Percentiles rank a stretch among this genome's conserved stretches.
phyloP scores from a whole-genome alignment of 2,888 invertebrate species.

The Xanthia togata region DNA sequence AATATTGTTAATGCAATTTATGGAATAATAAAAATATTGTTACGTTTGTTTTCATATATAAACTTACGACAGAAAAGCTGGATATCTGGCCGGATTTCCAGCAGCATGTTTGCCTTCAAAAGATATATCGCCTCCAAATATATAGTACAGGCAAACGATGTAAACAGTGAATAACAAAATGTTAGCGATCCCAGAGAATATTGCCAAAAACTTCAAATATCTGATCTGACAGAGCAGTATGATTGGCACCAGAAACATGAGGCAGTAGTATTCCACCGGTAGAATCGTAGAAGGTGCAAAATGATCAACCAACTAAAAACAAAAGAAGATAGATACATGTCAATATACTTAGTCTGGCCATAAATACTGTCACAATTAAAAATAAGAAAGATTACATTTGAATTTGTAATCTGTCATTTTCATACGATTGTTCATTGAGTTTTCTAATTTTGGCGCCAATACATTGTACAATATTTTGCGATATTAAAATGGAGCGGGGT shows the following conservation, averaged over 20 bases:
- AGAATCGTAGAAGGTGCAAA: slow-evolving; percentile 78
- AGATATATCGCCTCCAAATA: slow-evolving; percentile 91
- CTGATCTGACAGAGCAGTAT: slow-evolving; percentile 90
- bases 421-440: no score
- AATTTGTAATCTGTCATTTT: no score
- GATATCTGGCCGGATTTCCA: slow-evolving; percentile 91
- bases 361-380: no score
- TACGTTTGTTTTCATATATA: background rate
- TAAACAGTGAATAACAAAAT: slow-evolving; percentile 94
- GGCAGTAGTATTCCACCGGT: slow-evolving; percentile 85
- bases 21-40: background rate
- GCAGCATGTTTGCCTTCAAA: slow-evolving; percentile 89
- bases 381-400: no score
- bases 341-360: no score
- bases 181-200: slow-evolving; percentile 97
- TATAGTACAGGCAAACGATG: slow-evolving; percentile 95
- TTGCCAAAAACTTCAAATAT: slow-evolving; percentile 95
- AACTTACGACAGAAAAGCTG: slow-evolving; percentile 94
- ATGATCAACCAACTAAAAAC: slow-evolving; percentile 84
- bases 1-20: background rate
- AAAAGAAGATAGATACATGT: background rate
- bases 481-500: no score
- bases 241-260: slow-evolving; percentile 82
- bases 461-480: no score
- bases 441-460: no score